Conservation (phyloP, 2,113 vertebrate species). For the Clarias magur region DNA sequence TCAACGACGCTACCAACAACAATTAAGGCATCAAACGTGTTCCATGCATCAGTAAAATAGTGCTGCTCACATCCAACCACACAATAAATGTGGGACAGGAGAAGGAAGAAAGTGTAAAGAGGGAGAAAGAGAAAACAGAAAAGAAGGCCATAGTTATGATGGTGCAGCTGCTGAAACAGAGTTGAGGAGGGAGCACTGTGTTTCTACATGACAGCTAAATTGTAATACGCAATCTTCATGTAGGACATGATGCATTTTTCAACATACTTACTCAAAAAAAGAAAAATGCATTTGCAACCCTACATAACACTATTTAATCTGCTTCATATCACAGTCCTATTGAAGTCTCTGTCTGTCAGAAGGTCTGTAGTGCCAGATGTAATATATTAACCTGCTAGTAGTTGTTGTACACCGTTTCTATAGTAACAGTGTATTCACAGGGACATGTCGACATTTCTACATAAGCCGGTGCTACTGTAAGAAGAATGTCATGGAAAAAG, state of each 20-base stretch:
- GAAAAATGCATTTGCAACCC: background rate
- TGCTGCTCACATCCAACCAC: slow-evolving; percentile 84
- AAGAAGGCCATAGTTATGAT: slow-evolving; percentile 45
- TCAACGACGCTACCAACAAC: slow-evolving; percentile 99
- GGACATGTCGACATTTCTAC: background rate
- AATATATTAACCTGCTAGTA: too few species aligned
- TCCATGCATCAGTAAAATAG: slow-evolving; percentile 99
- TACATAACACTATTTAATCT: background rate
- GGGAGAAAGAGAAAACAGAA: slow-evolving; percentile 38
- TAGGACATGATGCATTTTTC: background rate
- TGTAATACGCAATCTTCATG: background rate
- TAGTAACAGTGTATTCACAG: background rate
- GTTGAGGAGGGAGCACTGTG: slow-evolving; percentile 28
- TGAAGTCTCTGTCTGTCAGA: background rate
- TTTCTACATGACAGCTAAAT: background rate
- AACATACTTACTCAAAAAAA: background rate
- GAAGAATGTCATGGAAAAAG: background rate
- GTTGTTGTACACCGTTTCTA: background rate
- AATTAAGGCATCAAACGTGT: slow-evolving; percentile 99
- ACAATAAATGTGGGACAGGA: slow-evolving; percentile 50
- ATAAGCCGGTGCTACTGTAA: background rate
- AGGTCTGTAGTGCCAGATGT: background rate
- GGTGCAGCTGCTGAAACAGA: slow-evolving; percentile 36
- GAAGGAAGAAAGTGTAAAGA: slow-evolving; percentile 40
- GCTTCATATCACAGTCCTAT: background rate